Evolutionary conservation across 2,888 invertebrate genomes (phyloP), one percentile per base, ranked within the genome.

Genomic region (Harpagoxenus sublaevis): DNA sequence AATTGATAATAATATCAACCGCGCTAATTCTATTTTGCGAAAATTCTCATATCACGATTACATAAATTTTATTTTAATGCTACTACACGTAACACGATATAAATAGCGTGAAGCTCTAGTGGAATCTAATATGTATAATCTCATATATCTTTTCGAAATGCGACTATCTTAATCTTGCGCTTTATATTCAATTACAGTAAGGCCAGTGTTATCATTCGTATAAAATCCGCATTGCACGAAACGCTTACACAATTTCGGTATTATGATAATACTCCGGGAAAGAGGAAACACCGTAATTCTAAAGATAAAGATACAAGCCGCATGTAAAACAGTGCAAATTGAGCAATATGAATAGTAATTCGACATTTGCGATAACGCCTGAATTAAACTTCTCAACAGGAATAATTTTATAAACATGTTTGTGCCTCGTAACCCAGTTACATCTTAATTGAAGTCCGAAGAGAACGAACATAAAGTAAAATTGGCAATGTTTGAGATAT

Each of bases 291-390:
- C 8, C 48, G 39, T 73, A 71, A 81, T 81, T 71, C 48, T 23
- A 45, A 45, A 45, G 45, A 68, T 71, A 71, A 79, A 81, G 60
- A 51, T 51, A 60, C 42, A 79, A 79, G 48, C 45, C 39, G 35
- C 57, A 70, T 81, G 79, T 79, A 70, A 60, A 81, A 81, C 48
- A 51, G 57, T 81, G 60, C 73, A 81, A 83, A 83, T 82, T 51
- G 66, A 57, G 48, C 35, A 39, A 31, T 83, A 48, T n/a, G 57
- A 48, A 82, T 55, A 55, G 39, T 83, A 83, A 83, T 83, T 57
- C 28, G 5, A n/a, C 57, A 35, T 51, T 82, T 66, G 51, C 53
- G 45, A 39, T 65, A 83, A 83, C 23, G 31, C 9, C 35, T 45
- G 42, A 79, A 62, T 5, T 57, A 31, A 71, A 70, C 18, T 55